A percentile compares a stretch with the other conserved stretches of the same genome.
phyloP scores from a whole-genome alignment of 2,113 vertebrate species.

The Amphiprion ocellaris region DNA sequence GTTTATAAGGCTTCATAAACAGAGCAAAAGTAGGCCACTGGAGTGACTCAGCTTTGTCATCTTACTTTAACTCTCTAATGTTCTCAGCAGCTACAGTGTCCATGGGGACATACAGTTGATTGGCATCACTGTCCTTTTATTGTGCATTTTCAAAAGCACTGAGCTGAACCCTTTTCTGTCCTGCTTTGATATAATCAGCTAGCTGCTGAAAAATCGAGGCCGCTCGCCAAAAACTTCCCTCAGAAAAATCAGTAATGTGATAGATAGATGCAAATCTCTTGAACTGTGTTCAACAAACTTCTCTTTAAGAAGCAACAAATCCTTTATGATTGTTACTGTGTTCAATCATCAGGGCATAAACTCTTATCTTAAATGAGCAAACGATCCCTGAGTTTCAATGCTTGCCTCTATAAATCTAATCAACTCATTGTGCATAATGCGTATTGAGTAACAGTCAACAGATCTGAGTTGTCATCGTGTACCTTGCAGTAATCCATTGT shows the following conservation, averaged over 20 bases:
- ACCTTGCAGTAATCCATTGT: constrained; percentile 96
- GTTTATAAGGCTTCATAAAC: constrained; percentile 72
- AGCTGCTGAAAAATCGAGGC: constrained; percentile 24
- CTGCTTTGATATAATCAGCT: constrained; percentile 20
- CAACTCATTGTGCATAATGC: neutral
- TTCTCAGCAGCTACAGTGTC: constrained; percentile 14
- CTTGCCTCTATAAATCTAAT: neutral
- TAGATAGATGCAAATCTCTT: neutral
- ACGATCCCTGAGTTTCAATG: neutral
- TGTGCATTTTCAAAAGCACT: constrained; percentile 11
- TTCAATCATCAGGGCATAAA: no score
- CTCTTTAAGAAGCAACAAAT: neutral
- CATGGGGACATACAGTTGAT: constrained; percentile 14
- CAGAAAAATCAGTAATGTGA: constrained; percentile 12
- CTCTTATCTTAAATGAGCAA: neutral
- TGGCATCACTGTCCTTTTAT: constrained; percentile 4
- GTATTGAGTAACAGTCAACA: neutral
- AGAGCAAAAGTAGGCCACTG: constrained; percentile 47
- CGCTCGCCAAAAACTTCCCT: constrained; percentile 22
- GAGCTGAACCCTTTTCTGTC: neutral
- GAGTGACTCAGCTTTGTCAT: constrained; percentile 57
- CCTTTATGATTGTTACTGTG: no score
- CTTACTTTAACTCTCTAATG: constrained; percentile 16
- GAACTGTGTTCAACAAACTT: neutral
- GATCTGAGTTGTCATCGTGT: constrained; percentile 39